Base-by-base conservation (phyloP, 1,140 invertebrate genomes). In the Heliothis subflexa region DNA sequence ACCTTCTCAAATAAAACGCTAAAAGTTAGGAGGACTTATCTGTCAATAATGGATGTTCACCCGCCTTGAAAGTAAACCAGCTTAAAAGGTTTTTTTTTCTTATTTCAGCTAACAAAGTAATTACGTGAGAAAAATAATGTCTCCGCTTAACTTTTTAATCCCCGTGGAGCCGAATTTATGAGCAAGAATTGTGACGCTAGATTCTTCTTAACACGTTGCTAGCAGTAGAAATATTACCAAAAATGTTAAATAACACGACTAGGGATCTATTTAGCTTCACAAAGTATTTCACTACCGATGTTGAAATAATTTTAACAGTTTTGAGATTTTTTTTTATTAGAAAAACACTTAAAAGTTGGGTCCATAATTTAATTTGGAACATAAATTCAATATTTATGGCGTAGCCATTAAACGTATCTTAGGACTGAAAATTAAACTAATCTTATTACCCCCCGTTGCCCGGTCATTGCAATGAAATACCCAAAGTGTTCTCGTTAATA, bases 81-180 rank as follows among this genome's bases (percentile, higher is more conserved):
- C 77, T 78, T 80, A 66, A 73, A 76, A 47, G 78, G 70, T n/a
- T 28, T 71, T 80, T 78, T 73, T 76, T 79, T 68, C 66, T 71
- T 78, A 78, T 78, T 82, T 72, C 59, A 18, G 28, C 50, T 75
- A 74, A 80, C 75, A 78, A 80, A 78, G 76, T 83, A 80, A 78
- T 83, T 80, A 83, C 72, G 76, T 78, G 76, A 72, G 71, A 78
- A 78, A 83, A 83, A 83, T 83, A 80, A 78, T 80, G 62, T 71
- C 72, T 61, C 59, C 78, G 57, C 57, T 80, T 78, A 80, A 77
- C 72, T 83, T 80, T 80, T 64, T 83, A 80, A 83, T 80, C 72
- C 81, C 54, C 21, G 16, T 16, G 72, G 81, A 76, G 61, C 16
- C 25, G 50, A 74, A 80, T 80, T 83, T 83, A 83, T 80, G 81